These are phyloP conservation scores for Rhinolophus ferrumequinum DNA, from an alignment of 2,113 vertebrate species.

Conservation along the genomic window DNA sequence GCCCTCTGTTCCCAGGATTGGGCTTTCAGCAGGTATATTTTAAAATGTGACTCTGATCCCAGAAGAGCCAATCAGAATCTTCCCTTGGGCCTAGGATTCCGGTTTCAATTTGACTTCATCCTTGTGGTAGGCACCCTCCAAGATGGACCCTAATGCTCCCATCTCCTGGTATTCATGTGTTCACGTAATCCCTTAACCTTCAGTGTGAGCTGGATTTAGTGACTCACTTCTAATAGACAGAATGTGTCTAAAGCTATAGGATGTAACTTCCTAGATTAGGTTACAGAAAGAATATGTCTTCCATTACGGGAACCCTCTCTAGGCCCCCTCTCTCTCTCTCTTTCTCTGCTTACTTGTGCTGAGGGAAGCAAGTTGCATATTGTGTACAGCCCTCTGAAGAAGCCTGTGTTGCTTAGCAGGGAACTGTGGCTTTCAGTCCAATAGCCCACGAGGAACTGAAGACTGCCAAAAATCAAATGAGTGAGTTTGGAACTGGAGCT, in stretches of 20 bases:
- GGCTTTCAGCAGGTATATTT: background rate
- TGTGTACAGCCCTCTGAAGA: background rate
- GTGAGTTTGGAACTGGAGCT: background rate
- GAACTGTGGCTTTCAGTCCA: background rate
- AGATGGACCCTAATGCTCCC: no score
- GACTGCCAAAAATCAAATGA: background rate
- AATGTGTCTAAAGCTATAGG: background rate
- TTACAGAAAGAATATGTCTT: background rate
- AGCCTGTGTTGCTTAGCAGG: background rate
- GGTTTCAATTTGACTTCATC: background rate
- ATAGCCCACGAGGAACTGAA: background rate
- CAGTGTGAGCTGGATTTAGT: background rate
- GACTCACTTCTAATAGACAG: background rate
- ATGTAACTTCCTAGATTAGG: background rate
- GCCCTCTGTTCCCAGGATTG: background rate
- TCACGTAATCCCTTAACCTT: background rate
- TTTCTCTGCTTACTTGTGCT: slow-evolving; percentile 51
- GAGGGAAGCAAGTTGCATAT: background rate
- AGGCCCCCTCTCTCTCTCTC: slow-evolving; percentile 61
- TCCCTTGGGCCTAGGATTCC: background rate
- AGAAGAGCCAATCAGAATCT: background rate
- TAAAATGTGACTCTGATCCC: background rate
- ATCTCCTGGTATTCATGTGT: background rate
- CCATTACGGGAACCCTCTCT: background rate
- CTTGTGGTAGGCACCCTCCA: background rate